These are phyloP conservation scores for Gymnosoma rotundatum DNA, from an alignment of 2,888 invertebrate species.

Conservation along the genomic window DNA sequence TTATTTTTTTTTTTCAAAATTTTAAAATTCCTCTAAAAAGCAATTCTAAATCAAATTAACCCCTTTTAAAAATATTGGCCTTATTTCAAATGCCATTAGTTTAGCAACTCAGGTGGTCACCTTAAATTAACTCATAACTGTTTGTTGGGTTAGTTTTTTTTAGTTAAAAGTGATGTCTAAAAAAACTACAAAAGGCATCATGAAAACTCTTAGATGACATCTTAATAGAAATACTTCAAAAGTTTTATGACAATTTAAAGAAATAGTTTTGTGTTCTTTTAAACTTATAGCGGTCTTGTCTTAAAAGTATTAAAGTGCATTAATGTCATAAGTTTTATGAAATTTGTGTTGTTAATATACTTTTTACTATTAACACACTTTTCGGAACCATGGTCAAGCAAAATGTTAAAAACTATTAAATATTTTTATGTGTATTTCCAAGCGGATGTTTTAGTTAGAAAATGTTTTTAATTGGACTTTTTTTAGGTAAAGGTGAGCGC, in stretches of 20 bases:
- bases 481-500: constrained; percentile 52
- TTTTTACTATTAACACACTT: constrained; percentile 64
- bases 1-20: constrained; percentile 26
- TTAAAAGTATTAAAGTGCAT: constrained; percentile 40
- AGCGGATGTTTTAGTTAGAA: constrained; percentile 53
- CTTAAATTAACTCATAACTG: constrained; percentile 40
- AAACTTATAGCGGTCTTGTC: constrained; percentile 9
- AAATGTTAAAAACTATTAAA: constrained; percentile 43
- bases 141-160: constrained; percentile 12
- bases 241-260: constrained; percentile 50
- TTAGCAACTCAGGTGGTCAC: constrained; percentile 54
- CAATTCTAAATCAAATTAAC: constrained; percentile 49
- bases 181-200: background rate
- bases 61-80: constrained; percentile 47
- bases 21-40: constrained; percentile 24
- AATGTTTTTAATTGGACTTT: background rate
- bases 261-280: background rate
- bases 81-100: constrained; percentile 34
- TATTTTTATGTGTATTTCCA: constrained; percentile 46
- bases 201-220: constrained; percentile 10
- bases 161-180: constrained; percentile 5
- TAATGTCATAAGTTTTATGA: constrained; percentile 31
- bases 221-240: constrained; percentile 47
- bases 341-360: constrained; percentile 2
- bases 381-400: constrained; percentile 66